Conservation (phyloP, 2,888 invertebrate genomes). For the Colletes collaris region DNA sequence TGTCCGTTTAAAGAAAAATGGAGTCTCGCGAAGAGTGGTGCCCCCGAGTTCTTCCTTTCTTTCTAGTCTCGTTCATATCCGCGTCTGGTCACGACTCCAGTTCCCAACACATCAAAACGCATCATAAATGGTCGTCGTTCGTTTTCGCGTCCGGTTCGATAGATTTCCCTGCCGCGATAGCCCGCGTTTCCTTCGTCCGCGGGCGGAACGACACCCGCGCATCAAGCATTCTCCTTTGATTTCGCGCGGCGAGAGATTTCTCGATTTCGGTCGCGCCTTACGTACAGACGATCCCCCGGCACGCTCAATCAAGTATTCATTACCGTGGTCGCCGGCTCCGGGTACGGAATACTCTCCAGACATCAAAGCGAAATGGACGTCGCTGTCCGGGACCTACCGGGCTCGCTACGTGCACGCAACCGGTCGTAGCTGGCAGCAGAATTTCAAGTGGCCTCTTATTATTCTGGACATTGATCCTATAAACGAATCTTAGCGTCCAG, state of each 20-base stretch:
- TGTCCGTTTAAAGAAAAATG: too few relatives aligned
- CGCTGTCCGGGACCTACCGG: constrained; percentile 56
- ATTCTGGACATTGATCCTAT: constrained; percentile 58
- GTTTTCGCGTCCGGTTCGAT: constrained; percentile 12
- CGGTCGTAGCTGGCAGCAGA: constrained; percentile 52
- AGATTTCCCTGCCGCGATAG: constrained; percentile 16
- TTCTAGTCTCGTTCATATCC: too few relatives aligned
- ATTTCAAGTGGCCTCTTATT: constrained; percentile 64
- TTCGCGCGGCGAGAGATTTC: constrained; percentile 39
- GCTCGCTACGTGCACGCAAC: constrained; percentile 59
- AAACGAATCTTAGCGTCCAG: constrained; percentile 53
- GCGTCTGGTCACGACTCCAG: too few relatives aligned
- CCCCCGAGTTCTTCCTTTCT: too few relatives aligned
- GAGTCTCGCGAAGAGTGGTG: too few relatives aligned
- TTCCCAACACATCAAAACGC: too few relatives aligned
- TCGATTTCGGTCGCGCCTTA: constrained; percentile 44
- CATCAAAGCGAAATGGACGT: constrained; percentile 67
- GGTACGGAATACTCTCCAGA: constrained; percentile 35
- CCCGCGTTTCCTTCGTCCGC: not conserved
- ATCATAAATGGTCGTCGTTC: not conserved
- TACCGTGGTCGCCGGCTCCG: constrained; percentile 42
- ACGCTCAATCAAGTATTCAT: constrained; percentile 67
- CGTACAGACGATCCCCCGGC: constrained; percentile 9
- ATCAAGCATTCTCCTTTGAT: constrained; percentile 35
- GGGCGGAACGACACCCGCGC: not conserved